Evolutionary conservation across 2,797 vertebrate genomes (phyloP), one percentile per base, ranked within the genome.

Genomic region (Muscicapa striata): DNA sequence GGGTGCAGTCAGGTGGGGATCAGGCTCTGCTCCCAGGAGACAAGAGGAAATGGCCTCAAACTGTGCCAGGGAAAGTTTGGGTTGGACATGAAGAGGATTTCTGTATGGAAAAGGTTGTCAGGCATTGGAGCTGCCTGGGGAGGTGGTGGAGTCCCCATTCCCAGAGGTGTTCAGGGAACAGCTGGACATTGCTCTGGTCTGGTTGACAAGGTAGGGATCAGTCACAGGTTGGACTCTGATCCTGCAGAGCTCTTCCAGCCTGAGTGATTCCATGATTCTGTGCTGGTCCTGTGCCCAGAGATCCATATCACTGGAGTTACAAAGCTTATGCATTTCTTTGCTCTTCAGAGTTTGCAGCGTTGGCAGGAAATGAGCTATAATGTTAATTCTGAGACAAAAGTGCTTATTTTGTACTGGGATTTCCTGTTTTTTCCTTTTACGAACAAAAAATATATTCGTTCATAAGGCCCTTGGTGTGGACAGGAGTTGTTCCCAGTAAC

Each of bases 341-440:
- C 80, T 94, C 90, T 90, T 84, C 89, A 87, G 75, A 80, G 81
- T 30, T 84, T 55, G 62, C 67, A 43, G 34, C 1, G 1, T 16
- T 36, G 67, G 43, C 87, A 94, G 93, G 94, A 91, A 95, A 73
- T 59, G 82, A 93, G 77, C 20, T 74, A 43, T 87, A 77, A 88
- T 84, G 88, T 80, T 45, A 91, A 67, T 55, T 83, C 64, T 17
- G 73, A 95, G 73, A 93, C 92, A 85, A 83, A 93, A 90, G 76
- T 70, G 23, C n/a, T 74, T 84, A 87, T 93, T 90, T 62, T 55
- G 13, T 34, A 5, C 72, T 14, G 76, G 91, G 92, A 85, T 90
- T 96, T 96, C 95, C 93, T 91, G 90, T 49, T 89, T 92, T 91
- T 57, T 40, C 19, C 62, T 45, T 90, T 55, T 15, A 36, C 17